These are phyloP conservation scores for Sternotherus odoratus DNA, from an alignment of 2,797 vertebrate species.

Conservation along the genomic window DNA sequence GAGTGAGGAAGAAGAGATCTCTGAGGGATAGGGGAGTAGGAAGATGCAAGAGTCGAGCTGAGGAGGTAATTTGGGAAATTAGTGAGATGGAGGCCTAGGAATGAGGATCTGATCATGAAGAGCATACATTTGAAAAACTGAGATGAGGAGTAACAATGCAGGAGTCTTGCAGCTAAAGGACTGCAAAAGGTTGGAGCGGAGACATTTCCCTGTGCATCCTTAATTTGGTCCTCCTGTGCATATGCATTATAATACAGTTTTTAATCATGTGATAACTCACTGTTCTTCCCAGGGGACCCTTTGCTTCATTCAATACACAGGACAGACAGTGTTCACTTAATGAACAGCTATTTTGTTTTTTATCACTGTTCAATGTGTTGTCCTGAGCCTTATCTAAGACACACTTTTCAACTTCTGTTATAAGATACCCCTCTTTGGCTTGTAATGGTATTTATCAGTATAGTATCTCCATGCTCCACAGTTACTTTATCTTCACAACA, in stretches of 20 bases:
- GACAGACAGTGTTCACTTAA: not conserved
- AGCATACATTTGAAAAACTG: not conserved
- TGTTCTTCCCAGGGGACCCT: not conserved
- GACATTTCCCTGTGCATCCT: not conserved
- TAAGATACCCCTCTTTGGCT: not conserved
- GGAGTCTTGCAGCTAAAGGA: fast-evolving
- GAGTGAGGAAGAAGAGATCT: not conserved
- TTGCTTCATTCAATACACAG: not conserved
- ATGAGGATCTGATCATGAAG: not conserved
- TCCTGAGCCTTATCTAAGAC: not conserved
- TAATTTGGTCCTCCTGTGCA: not conserved
- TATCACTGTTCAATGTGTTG: not conserved
- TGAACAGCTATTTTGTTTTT: not conserved
- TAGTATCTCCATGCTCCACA: not conserved
- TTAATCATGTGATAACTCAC: not conserved
- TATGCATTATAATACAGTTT: not conserved
- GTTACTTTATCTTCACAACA: not conserved
- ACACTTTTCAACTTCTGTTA: not conserved
- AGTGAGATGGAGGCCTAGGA: not conserved
- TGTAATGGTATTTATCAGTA: not conserved
- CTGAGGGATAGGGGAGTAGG: not conserved
- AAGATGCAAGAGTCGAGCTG: not conserved
- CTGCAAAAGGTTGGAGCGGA: fast-evolving
- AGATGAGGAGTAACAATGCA: not conserved
- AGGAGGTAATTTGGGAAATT: not conserved